Evolutionary conservation across 2,888 invertebrate genomes (phyloP), one percentile per base, ranked within the genome.

Genomic region (Yponomeuta cagnagella): DNA sequence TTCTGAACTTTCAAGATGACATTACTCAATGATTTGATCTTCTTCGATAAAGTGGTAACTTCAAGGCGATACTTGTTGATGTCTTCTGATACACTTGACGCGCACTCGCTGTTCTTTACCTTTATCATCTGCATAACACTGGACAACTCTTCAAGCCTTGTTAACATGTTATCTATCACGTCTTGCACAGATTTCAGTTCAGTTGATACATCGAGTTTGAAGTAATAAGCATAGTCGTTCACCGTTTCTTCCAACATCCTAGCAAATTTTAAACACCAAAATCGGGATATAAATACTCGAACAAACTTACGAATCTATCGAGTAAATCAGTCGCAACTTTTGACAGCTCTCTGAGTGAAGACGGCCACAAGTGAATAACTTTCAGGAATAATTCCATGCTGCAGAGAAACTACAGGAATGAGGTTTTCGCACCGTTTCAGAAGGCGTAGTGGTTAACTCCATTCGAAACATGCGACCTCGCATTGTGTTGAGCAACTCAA

Each of bases 101-200:
- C 78, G 78, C 92, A 89, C 75, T 93, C 88, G 77, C 84, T 80
- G 77, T 93, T 88, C 80, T 91, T 91, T 73, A 83, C 74, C 76
- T 91, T 87, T 73, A 95, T 93, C 82, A 94, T 93, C 74, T 93
- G 91, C 52, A 95, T 79, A 68, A 95, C 91, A 75, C 94, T 94
- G 74, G 94, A 93, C 74, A 95, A 90, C 80, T 95, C 95, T 82
- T 95, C 95, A 37, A 95, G 85, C 73, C 95, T 88, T 0, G 94
- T 94, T 70, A 95, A 80, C 94, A 95, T 95, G 77, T 95, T 94
- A 75, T 95, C 95, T 66, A 95, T 93, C 72, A 93, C 93, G 78
- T 93, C 93, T 82, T 94, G 94, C 33, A 95, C 91, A 2, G 93
- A 93, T 81, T 92, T 90, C 76, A 94, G 93, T 78, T 93, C 93